Percentiles rank a stretch among this genome's conserved stretches.
phyloP scores from a whole-genome alignment of 2,888 invertebrate genomes.

The Augiades crinisus region DNA sequence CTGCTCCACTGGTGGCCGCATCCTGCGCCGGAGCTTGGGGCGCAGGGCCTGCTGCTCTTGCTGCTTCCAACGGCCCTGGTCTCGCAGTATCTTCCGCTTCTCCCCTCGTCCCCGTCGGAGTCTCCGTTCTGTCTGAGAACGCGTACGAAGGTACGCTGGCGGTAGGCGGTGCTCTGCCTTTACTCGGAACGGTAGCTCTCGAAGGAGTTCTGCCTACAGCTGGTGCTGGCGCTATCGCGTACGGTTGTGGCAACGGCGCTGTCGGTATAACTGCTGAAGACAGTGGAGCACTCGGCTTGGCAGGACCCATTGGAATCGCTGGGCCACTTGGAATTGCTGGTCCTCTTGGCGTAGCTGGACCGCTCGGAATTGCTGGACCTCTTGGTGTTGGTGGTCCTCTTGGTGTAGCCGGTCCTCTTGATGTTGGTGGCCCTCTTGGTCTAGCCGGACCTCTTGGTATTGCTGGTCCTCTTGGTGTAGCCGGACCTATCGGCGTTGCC shows the following conservation, averaged over 20 bases:
- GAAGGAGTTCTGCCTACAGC: conserved; percentile 34
- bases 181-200: too few species aligned
- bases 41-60: conserved; percentile 16
- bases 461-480: not conserved
- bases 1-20: conserved; percentile 6
- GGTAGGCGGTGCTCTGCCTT: conserved; percentile 35
- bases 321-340: conserved; percentile 9
- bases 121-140: too few species aligned
- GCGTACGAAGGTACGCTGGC: too few species aligned
- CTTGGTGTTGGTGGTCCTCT: conserved; percentile 4
- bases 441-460: conserved; percentile 2
- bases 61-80: conserved; percentile 34
- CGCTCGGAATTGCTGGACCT: too few species aligned
- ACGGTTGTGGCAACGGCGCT: conserved; percentile 36
- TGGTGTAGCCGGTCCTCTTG: not conserved
- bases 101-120: conserved; percentile 33
- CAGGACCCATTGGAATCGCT: not conserved
- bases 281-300: conserved; percentile 5
- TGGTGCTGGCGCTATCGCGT: conserved; percentile 36
- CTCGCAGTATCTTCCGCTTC: conserved; percentile 37
- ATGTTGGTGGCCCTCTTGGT: not conserved
- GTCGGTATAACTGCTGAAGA: conserved; percentile 32
- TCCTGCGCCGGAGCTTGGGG: conserved; percentile 21
- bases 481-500: not conserved
- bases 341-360: not conserved